phyloP scores from a whole-genome alignment of 2,888 invertebrate genomes.

The Xanthostigma xanthostigma region DNA sequence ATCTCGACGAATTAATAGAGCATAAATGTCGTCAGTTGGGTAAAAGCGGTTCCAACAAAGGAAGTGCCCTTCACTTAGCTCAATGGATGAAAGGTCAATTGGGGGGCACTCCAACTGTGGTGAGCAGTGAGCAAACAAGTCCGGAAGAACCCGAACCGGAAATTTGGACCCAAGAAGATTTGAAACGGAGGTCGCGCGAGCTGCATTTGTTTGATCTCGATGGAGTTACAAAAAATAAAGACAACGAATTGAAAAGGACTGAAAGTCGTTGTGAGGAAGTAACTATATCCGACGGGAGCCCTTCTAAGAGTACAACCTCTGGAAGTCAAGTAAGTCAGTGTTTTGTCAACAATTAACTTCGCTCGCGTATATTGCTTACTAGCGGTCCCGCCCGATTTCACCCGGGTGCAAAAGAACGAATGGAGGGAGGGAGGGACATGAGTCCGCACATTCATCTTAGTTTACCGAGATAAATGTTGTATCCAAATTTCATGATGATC shows the following conservation, averaged over 20 bases:
- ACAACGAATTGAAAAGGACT: slow-evolving; percentile 12
- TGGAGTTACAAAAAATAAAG: slow-evolving; percentile 17
- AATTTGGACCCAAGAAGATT: slow-evolving; percentile 58
- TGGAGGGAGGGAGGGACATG: no score
- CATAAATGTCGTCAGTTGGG: slow-evolving; percentile 47
- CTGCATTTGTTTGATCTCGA: slow-evolving; percentile 41
- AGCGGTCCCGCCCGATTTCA: no score
- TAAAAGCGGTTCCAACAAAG: slow-evolving; percentile 47
- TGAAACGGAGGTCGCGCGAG: slow-evolving; percentile 54
- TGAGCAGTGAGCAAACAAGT: slow-evolving; percentile 21
- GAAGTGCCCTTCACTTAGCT: slow-evolving; percentile 58
- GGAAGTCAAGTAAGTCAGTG: slow-evolving; percentile 52
- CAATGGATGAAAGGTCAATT: slow-evolving; percentile 70
- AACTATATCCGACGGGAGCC: slow-evolving; percentile 39
- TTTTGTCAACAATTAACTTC: not conserved
- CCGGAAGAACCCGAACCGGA: slow-evolving; percentile 40
- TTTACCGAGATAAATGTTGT: no score
- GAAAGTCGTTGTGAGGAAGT: slow-evolving; percentile 31
- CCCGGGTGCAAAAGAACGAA: no score
- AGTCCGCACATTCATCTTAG: no score
- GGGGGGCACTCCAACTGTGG: slow-evolving; percentile 23
- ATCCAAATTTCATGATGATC: no score
- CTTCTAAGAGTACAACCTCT: slow-evolving; percentile 60
- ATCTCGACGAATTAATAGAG: slow-evolving; percentile 44
- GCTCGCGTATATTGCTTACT: no score